Percentiles rank a stretch among this genome's conserved stretches.
Conservation (phyloP, 2,888 invertebrate genomes). For the Alloscopus bannaensis region DNA sequence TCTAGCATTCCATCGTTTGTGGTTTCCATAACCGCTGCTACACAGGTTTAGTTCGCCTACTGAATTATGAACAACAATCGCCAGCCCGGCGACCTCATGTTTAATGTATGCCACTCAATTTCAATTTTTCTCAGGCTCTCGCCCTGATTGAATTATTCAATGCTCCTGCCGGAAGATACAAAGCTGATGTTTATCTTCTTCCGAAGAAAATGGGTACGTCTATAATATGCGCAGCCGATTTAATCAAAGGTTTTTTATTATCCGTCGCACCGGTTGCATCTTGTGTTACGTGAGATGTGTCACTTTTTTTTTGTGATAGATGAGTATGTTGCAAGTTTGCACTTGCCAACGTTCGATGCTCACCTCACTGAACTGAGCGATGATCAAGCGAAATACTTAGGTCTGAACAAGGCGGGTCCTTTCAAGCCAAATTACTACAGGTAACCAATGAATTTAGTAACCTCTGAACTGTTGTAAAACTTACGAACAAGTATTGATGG, state of each 20-base stretch:
- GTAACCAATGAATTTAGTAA: too few relatives aligned
- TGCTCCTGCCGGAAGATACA: constrained; percentile 95
- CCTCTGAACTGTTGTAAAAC: too few relatives aligned
- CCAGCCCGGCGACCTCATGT: background rate
- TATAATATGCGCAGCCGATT: too few relatives aligned
- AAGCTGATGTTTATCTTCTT: constrained; percentile 96
- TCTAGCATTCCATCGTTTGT: constrained; percentile 98
- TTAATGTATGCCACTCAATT: background rate
- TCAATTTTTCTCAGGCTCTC: constrained; percentile 80
- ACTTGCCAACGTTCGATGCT: constrained; percentile 97
- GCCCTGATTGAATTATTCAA: constrained; percentile 98
- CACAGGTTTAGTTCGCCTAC: too few relatives aligned
- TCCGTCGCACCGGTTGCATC: too few relatives aligned
- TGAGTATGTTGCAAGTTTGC: constrained; percentile 97
- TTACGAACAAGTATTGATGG: too few relatives aligned
- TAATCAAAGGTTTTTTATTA: too few relatives aligned
- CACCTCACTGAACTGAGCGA: constrained; percentile 96
- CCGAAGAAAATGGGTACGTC: constrained; percentile 97
- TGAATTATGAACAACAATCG: too few relatives aligned
- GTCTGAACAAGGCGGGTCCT: constrained; percentile 95
- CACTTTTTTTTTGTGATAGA: constrained; percentile 81
- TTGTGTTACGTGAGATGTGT: too few relatives aligned
- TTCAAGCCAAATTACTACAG: constrained; percentile 97
- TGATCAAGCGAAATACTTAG: constrained; percentile 98
- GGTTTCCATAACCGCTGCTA: constrained; percentile 97